phyloP scores from a whole-genome alignment of 2,797 vertebrate genomes.

The Avahi laniger region DNA sequence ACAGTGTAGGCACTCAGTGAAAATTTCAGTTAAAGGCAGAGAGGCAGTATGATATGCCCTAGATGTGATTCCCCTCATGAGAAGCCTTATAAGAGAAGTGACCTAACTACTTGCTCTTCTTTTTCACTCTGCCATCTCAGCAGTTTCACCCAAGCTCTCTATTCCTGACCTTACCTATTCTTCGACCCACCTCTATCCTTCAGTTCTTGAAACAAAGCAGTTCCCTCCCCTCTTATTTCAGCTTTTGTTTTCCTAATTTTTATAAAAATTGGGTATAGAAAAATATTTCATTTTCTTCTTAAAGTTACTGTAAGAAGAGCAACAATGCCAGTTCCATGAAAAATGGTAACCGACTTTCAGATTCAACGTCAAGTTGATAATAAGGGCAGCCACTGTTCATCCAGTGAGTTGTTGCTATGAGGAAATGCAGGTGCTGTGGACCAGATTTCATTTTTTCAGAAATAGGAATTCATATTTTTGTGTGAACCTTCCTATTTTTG shows the following conservation, averaged over 20 bases:
- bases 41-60: not conserved
- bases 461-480: slow-evolving; percentile 17
- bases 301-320: not conserved
- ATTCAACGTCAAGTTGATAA: slow-evolving; percentile 6
- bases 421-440: not conserved
- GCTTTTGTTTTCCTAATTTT: not conserved
- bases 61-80: not conserved
- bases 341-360: not conserved
- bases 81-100: not conserved
- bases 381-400: not conserved
- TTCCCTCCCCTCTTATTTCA: not conserved
- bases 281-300: not conserved
- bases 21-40: slow-evolving; percentile 6
- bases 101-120: not conserved
- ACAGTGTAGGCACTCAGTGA: not conserved
- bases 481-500: slow-evolving; percentile 11
- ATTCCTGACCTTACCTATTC: not conserved
- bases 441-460: not conserved
- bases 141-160: not conserved
- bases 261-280: slow-evolving; percentile 7
- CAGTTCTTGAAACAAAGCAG: not conserved
- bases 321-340: not conserved
- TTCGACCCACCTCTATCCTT: not conserved
- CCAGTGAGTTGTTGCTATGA: not conserved
- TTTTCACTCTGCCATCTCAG: not conserved